phyloP scores from a whole-genome alignment of 2,113 vertebrate species.

The Scophthalmus maximus region DNA sequence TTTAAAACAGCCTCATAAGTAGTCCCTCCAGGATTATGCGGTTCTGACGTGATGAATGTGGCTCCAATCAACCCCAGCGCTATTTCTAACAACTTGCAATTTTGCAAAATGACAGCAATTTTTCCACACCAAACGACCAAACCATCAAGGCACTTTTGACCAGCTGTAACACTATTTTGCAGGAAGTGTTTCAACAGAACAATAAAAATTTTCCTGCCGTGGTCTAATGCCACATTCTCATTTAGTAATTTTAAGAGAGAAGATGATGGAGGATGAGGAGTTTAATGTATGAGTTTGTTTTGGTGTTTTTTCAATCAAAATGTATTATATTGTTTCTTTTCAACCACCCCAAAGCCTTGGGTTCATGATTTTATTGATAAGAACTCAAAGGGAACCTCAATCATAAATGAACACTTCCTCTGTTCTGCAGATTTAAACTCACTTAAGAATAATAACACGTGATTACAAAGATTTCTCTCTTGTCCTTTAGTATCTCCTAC shows the following conservation, averaged over 20 bases:
- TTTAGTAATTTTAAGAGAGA: conserved; percentile 1
- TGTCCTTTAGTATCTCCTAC: neutral
- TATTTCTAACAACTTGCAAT: conserved; percentile 53
- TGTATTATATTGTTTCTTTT: conserved; percentile 24
- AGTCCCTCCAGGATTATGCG: conserved; percentile 17
- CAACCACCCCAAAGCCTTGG: conserved; percentile 12
- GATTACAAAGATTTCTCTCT: conserved; percentile 39
- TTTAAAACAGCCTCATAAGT: conserved; percentile 13
- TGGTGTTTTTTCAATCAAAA: neutral
- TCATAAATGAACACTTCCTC: neutral
- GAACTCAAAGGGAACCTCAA: conserved; percentile 26
- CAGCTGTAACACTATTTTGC: conserved; percentile 16
- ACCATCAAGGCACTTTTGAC: conserved; percentile 45
- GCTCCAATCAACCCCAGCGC: conserved; percentile 51
- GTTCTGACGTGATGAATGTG: conserved; percentile 52
- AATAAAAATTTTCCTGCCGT: conserved; percentile 6
- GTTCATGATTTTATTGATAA: conserved; percentile 22
- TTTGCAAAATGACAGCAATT: conserved; percentile 66
- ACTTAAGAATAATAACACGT: conserved; percentile 45
- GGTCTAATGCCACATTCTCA: conserved; percentile 13
- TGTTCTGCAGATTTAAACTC: conserved; percentile 23
- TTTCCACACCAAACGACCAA: conserved; percentile 63
- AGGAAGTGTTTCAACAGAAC: conserved; percentile 27
- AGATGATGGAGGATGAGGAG: conserved; percentile 22
- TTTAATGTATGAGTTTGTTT: conserved; percentile 13